These are phyloP conservation scores for Sandelia bainsii DNA, from an alignment of 2,797 vertebrate genomes.

Conservation along the genomic window DNA sequence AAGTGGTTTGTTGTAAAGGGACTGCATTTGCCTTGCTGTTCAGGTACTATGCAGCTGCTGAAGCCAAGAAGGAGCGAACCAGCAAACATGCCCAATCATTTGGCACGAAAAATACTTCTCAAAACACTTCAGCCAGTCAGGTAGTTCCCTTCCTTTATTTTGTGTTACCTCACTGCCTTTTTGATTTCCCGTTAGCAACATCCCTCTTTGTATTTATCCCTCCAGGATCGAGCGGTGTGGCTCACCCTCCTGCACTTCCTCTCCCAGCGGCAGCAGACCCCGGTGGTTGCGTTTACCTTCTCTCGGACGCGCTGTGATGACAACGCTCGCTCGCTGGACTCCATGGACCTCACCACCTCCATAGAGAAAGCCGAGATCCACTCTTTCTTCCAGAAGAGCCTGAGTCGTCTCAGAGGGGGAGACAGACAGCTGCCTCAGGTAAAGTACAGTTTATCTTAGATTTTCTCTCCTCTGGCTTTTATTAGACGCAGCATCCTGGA, in stretches of 20 bases:
- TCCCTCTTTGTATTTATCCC: background rate
- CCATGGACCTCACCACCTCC: slow-evolving; percentile 89
- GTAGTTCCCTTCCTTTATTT: slow-evolving; percentile 45
- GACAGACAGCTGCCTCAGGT: slow-evolving; percentile 90
- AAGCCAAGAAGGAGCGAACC: slow-evolving; percentile 92
- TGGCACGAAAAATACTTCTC: slow-evolving; percentile 86
- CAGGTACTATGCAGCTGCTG: slow-evolving; percentile 90
- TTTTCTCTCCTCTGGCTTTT: slow-evolving; percentile 14
- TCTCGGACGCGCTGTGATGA: slow-evolving; percentile 92
- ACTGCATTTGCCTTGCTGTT: slow-evolving; percentile 27
- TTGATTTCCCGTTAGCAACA: background rate
- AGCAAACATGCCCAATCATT: slow-evolving; percentile 94
- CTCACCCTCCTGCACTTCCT: slow-evolving; percentile 90
- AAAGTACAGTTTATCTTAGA: background rate
- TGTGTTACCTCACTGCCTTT: background rate
- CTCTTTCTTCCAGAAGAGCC: slow-evolving; percentile 92
- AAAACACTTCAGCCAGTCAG: slow-evolving; percentile 83
- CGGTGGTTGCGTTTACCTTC: slow-evolving; percentile 94
- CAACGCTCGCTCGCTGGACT: slow-evolving; percentile 89
- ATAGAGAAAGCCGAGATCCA: slow-evolving; percentile 92
- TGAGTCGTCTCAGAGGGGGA: slow-evolving; percentile 89
- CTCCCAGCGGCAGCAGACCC: slow-evolving; percentile 89
- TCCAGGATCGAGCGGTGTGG: slow-evolving; percentile 91
- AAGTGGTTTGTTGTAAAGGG: slow-evolving; percentile 4
- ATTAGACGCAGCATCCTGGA: background rate